Conservation (phyloP, 2,888 invertebrate species). For the Agrotis puta region DNA sequence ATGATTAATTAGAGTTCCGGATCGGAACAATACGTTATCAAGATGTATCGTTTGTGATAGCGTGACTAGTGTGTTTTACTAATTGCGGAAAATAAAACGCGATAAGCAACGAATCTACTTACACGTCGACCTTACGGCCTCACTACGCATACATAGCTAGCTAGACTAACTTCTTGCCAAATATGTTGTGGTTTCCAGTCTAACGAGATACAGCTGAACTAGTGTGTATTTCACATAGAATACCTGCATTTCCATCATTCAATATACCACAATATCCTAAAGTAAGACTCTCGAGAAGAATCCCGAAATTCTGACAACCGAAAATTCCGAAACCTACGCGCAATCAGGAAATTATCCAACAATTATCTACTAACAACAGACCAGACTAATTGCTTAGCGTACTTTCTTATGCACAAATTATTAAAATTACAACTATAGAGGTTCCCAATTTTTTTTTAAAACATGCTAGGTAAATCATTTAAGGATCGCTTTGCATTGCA, state of each 20-base stretch:
- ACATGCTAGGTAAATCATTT: constrained; percentile 13
- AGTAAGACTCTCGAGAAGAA: neutral
- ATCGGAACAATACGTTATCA: constrained; percentile 44
- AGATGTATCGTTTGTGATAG: constrained; percentile 42
- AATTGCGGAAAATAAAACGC: constrained; percentile 46
- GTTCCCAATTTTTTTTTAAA: constrained; percentile 7
- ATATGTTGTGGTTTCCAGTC: neutral
- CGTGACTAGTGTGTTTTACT: constrained; percentile 53
- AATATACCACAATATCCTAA: neutral
- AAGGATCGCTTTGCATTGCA: constrained; percentile 3
- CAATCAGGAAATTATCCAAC: neutral
- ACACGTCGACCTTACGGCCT: neutral
- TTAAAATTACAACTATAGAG: neutral
- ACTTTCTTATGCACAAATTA: neutral
- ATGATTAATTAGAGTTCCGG: constrained; percentile 35
- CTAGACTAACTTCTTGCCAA: neutral
- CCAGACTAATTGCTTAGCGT: neutral
- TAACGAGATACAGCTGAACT: neutral
- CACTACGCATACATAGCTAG: too few species aligned
- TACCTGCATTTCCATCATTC: neutral
- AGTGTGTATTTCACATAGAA: neutral
- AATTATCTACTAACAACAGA: neutral
- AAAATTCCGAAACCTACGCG: too few species aligned
- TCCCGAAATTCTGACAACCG: too few species aligned
- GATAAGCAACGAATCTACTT: constrained; percentile 30